These are phyloP conservation scores for Etheostoma spectabile DNA, from an alignment of 2,113 vertebrate species.

Conservation along the genomic window DNA sequence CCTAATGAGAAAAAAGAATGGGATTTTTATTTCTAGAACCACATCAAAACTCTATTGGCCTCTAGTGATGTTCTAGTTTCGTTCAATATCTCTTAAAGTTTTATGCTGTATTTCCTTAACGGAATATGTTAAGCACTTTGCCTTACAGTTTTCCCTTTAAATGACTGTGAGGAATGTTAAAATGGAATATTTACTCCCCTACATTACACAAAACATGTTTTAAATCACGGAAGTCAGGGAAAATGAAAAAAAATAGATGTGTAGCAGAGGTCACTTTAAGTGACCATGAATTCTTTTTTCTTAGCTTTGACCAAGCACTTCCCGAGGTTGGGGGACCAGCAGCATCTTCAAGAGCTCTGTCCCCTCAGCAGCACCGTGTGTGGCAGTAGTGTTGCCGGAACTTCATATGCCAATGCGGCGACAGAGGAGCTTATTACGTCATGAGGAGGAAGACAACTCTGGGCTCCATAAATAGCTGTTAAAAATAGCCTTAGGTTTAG, in stretches of 20 bases:
- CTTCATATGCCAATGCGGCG: neutral
- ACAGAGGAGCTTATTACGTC: constrained; percentile 21
- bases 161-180: neutral
- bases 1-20: no score
- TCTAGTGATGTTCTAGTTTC: no score
- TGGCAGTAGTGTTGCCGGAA: constrained; percentile 2
- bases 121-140: no score
- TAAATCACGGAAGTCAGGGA: no score
- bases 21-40: no score
- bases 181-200: neutral
- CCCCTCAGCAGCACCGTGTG: neutral
- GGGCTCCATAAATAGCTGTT: constrained; percentile 64
- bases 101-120: no score
- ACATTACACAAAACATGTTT: neutral
- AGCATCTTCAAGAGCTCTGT: neutral
- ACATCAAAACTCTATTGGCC: no score
- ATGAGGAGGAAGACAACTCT: constrained; percentile 41
- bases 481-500: constrained; percentile 67
- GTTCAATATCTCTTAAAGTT: no score
- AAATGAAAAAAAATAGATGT: neutral
- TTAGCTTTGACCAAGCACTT: neutral
- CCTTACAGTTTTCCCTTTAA: no score
- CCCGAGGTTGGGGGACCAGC: neutral
- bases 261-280: neutral
- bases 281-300: neutral